Conservation (phyloP, 2,113 vertebrate genomes). For the Uria aalge region DNA sequence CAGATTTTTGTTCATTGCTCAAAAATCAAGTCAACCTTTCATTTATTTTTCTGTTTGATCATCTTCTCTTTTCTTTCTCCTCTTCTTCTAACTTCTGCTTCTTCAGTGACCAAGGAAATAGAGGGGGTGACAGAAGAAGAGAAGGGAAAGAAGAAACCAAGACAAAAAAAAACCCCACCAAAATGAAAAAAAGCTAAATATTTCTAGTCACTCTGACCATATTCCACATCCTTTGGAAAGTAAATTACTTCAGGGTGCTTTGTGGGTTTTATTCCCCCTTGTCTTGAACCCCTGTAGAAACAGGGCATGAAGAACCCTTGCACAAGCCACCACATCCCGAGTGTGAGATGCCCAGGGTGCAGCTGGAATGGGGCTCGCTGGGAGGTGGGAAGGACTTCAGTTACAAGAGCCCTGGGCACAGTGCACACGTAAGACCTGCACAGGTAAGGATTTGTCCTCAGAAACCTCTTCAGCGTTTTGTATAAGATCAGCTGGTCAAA, state of each 20-base stretch:
- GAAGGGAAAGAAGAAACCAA: background rate
- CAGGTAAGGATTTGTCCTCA: background rate
- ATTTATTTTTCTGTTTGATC: constrained; percentile 8
- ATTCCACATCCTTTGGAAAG: background rate
- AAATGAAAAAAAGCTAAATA: background rate
- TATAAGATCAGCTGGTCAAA: background rate
- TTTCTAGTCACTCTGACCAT: background rate
- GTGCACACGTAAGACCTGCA: rapidly evolving
- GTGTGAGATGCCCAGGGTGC: background rate
- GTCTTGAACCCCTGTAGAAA: background rate
- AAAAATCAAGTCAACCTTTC: background rate
- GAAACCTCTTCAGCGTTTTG: background rate
- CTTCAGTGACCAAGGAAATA: background rate
- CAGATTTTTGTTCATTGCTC: background rate
- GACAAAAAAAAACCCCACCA: background rate
- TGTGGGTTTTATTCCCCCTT: background rate
- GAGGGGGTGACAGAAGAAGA: background rate
- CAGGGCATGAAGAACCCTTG: background rate
- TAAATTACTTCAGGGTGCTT: background rate
- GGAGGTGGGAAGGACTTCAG: background rate
- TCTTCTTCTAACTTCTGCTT: background rate
- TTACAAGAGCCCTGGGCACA: background rate
- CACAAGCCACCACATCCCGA: rapidly evolving
- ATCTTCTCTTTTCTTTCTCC: background rate
- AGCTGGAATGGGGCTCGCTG: background rate